A percentile compares a stretch with the other conserved stretches of the same genome.
Conservation (phyloP, 2,113 vertebrate genomes). For the Bos javanicus region DNA sequence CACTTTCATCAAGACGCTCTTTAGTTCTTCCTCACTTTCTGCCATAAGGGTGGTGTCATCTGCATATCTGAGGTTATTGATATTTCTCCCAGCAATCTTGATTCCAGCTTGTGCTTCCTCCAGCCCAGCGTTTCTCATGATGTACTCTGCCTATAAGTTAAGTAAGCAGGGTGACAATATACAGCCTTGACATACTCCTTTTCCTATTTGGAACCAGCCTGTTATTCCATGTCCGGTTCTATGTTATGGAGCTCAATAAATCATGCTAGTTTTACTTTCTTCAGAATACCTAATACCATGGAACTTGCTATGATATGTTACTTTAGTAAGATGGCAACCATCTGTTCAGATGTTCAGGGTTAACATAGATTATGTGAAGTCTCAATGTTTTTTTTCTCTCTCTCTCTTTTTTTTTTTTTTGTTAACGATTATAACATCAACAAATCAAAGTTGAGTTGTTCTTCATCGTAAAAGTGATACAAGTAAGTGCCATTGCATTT, state of each 20-base stretch:
- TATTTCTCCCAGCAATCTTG: background rate
- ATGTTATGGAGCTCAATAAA: background rate
- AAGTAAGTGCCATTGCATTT: background rate
- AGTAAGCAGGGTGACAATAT: background rate
- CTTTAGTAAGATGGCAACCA: background rate
- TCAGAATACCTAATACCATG: background rate
- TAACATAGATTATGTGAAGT: background rate
- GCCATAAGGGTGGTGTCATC: background rate
- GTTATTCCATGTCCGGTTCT: background rate
- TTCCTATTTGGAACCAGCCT: background rate
- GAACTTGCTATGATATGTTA: background rate
- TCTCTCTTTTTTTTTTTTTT: background rate
- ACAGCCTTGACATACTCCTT: background rate
- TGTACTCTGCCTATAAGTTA: background rate
- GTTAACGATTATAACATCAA: background rate
- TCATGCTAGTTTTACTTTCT: background rate
- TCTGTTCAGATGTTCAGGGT: background rate
- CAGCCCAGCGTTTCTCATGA: background rate
- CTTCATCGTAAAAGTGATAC: background rate
- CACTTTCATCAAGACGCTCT: background rate
- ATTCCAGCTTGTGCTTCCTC: background rate
- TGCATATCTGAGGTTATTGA: background rate
- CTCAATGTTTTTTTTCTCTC: background rate
- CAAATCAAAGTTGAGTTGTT: background rate
- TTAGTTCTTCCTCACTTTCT: background rate